Evolutionary conservation across 2,797 vertebrate species (phyloP).

Genomic region (Gobio occitaniae): DNA sequence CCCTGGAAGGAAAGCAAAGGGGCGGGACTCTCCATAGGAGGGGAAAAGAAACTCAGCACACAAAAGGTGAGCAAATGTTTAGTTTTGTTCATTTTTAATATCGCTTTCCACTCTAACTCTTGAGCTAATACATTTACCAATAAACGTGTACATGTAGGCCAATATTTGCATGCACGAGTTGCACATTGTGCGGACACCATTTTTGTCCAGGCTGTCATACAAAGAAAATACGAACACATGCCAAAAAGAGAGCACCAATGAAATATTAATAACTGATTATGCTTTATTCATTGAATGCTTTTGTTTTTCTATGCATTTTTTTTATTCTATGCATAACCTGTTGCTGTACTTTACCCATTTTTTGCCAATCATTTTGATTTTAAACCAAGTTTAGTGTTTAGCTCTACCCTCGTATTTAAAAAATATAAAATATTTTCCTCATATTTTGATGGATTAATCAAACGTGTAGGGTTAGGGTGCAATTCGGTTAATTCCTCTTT

Average conservation of each 20-base stretch:
- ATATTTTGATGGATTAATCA: neutral
- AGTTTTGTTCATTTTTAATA: neutral
- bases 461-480: neutral
- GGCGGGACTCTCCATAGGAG: constrained; percentile 72
- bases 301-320: too few relatives aligned
- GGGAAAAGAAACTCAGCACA: constrained; percentile 88
- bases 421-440: neutral
- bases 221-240: neutral
- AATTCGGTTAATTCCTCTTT: neutral
- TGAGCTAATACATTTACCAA: neutral
- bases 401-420: neutral
- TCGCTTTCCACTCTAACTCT: neutral
- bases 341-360: neutral
- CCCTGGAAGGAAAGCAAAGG: constrained; percentile 85
- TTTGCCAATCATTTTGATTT: neutral
- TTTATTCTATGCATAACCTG: too few relatives aligned
- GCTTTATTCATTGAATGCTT: neutral
- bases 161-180: too few relatives aligned
- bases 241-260: neutral
- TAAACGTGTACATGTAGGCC: neutral
- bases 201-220: neutral
- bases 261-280: neutral
- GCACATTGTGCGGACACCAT: neutral
- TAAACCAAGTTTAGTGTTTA: neutral
- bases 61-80: constrained; percentile 84